Evolutionary conservation across 1,140 invertebrate genomes (phyloP), one percentile per base, ranked within the genome.

Genomic region (Varroa destructor): DNA sequence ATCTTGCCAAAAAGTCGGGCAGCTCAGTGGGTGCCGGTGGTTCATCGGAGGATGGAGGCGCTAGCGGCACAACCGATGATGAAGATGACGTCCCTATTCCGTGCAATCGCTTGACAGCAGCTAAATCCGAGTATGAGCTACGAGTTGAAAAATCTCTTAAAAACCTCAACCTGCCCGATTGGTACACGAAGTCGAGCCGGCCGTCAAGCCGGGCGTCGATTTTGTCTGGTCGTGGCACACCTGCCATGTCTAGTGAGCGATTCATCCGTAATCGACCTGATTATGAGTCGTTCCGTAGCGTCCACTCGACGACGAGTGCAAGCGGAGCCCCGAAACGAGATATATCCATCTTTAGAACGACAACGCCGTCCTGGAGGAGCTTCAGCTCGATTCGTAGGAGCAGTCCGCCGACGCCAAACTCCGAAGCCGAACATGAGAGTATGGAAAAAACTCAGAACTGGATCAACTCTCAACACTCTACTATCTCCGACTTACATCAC

Each of bases 141-240:
- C 85, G 93, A 71, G 89, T 96, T 71, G 89, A 93, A 79, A 86
- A 91, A 74, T 94, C 91, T 37, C 80, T 96, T 74, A 90, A 93
- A 79, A 89, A 90, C 76, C 85, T 96, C 71, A 91, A 93, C 81
- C 87, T 95, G 55, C 93, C 93, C 56, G 91, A 95, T 78, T 96
- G 93, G 93, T 92, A 90, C 83, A 91, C 89, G 80, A 89, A 89
- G 78, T 88, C 87, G 61, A 67, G 61, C 37, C 61, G 61, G 46
- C 61, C 61, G 1, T 67, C 61, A 37, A 67, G 61, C 46, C 61
- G 61, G 3, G 61, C 61, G 14, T 67, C 61, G 40, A 67, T 67
- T 40, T 37, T 67, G 14, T 67, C 61, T 2, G 61, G 61, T n/a
- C 61, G 61, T 8, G 46, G 46, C 61, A 67, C 61, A 37, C 61